Evolutionary conservation across 1,140 invertebrate genomes (phyloP), one percentile per base, ranked within the genome.

Genomic region (Heliconius hermathena): DNA sequence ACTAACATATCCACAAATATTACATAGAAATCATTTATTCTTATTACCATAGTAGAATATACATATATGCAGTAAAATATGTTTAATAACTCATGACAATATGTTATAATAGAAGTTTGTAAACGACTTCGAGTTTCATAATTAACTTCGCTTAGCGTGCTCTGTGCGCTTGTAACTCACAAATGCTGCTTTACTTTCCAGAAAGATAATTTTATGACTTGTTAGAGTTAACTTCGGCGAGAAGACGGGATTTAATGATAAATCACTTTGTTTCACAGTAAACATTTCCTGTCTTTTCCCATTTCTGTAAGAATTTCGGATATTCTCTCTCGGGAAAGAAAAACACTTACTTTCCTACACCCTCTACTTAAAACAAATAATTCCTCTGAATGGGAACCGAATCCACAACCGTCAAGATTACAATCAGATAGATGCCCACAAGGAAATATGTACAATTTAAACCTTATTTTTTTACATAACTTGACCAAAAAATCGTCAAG

Each of bases 41-140:
- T 29, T 26, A 66, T 66, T 29, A 26, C 57, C 20, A 66, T 26
- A 57, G 18, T n/a, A 41, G 38, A 41, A 11, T 11, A n/a, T 8
- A 57, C 8, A 8, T 57, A n/a, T 57, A 57, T 57, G 8, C n/a
- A 57, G 36, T 74, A 33, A 57, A 20, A 13, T 46, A 29, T 38
- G 52, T 38, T 75, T 46, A 75, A 36, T 74, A 75, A 75, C 26
- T 75, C 22, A 26, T 73, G 54, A 74, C 52, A 46, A 74, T 75
- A 75, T 75, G 74, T 66, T 75, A n/a, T n/a, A n/a, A n/a, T n/a
- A 75, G 52, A 75, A 75, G n/a, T 66, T 38, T 49, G 74, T 60
- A 74, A 75, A 75, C 26, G 74, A 75, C 54, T 75, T 75, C 74
- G n/a, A 75, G 74, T 75, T 75, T 60, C 52, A 60, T 75, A 41